These are phyloP conservation scores for Entelurus aequoreus DNA, from an alignment of 2,113 vertebrate genomes.

Conservation along the genomic window DNA sequence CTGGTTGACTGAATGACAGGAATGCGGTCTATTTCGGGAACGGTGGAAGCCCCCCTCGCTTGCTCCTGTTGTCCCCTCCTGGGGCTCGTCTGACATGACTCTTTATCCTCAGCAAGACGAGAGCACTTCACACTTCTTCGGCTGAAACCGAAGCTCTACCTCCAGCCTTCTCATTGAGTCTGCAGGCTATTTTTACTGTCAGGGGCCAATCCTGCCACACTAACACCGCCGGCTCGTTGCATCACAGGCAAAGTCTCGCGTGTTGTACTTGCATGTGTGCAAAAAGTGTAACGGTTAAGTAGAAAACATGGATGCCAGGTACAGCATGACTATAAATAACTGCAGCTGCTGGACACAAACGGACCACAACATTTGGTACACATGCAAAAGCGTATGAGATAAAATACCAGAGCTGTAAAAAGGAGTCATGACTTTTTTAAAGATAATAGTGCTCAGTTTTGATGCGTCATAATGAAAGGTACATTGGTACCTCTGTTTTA, in stretches of 20 bases:
- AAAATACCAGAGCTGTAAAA: no score
- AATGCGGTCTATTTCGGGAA: constrained; percentile 33
- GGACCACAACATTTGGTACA: no score
- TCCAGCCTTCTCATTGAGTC: constrained; percentile 51
- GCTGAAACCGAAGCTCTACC: constrained; percentile 67
- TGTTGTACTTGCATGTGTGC: constrained; percentile 11
- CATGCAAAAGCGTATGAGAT: no score
- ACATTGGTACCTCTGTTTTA: no score
- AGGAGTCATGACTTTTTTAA: no score
- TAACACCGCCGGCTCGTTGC: constrained; percentile 40
- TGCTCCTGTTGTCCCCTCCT: constrained; percentile 23
- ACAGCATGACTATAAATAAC: not conserved
- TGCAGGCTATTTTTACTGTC: constrained; percentile 69
- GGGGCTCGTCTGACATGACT: constrained; percentile 30
- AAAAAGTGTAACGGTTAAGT: not conserved
- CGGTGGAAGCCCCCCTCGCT: constrained; percentile 39
- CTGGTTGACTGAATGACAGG: constrained; percentile 1
- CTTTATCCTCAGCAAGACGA: constrained; percentile 42
- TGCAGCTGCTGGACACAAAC: no score
- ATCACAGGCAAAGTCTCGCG: constrained; percentile 27
- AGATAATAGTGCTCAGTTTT: no score
- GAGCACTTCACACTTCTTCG: constrained; percentile 57
- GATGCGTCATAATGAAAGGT: no score
- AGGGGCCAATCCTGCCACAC: constrained; percentile 47
- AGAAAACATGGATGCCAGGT: not conserved